Base-by-base conservation (phyloP, 1,140 invertebrate genomes). In the Panagrolaimus sp. region DNA sequence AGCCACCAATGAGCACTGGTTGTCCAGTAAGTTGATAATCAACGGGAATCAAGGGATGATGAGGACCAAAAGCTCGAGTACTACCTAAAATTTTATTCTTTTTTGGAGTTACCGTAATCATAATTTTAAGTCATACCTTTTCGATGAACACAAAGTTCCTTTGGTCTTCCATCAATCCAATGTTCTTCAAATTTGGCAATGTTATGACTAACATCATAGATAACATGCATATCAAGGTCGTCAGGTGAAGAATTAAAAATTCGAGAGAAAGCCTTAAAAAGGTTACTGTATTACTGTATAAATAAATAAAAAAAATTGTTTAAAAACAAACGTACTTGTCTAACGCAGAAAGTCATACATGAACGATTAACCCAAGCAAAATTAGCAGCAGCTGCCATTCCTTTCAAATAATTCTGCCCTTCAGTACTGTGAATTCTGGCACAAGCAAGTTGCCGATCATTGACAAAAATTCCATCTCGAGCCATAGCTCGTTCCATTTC, bases 401-500 rank as follows among this genome's bases (percentile, higher is more conserved):
- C 89, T 84, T 97, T 98, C 1, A 99, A 87, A 84, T 99, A 99
- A 85, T 99, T 91, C 85, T 99, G 94, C 0, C 94, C 94, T 87
- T 93, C 76, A 76, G 15, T 21, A 62, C 14, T 28, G 38, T 91
- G 88, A 70, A 99, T 98, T 68, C 91, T 88, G 21, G 96, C 96
- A 88, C 96, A 99, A 28, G 96, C 96, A 73, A 99, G 86, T 83
- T 99, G 96, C 45, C 96, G 87, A 84, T 99, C 96, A 85, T 99
- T 99, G 0, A 92, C 92, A 81, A 94, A 90, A 82, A 99, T 99
- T 66, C 93, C 89, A 84, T 99, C 96, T 70, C 96, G 87, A 83
- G 95, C 97, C 96, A 99, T 99, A 2, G 96, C 96, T 85, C 96
- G 98, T 84, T 99, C 96, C 96, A 99, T 99, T 78, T 92, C 89